A percentile compares a stretch with the other conserved stretches of the same genome.
phyloP scores from a whole-genome alignment of 2,113 vertebrate genomes.

The Romanogobio albipinnatus region DNA sequence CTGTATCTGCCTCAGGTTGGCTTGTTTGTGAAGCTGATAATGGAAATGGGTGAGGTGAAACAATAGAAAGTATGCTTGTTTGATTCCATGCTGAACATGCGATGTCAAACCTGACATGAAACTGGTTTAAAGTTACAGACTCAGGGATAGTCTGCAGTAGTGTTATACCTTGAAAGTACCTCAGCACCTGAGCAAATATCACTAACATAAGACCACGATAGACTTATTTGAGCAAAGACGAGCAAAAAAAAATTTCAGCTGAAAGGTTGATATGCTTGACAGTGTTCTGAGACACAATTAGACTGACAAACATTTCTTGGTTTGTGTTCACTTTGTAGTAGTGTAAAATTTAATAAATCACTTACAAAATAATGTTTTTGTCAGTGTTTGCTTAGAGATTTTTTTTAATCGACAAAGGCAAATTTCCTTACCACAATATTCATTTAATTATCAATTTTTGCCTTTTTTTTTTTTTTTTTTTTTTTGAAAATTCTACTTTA shows the following conservation, averaged over 20 bases:
- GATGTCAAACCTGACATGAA: neutral
- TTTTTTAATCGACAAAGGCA: too few relatives aligned
- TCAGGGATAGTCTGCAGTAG: neutral
- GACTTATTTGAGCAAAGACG: neutral
- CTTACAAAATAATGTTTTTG: too few relatives aligned
- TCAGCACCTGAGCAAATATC: neutral
- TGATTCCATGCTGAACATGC: neutral
- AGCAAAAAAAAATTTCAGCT: too few relatives aligned
- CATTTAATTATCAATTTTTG: too few relatives aligned
- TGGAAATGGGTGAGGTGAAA: neutral
- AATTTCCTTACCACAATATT: too few relatives aligned
- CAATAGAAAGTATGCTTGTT: neutral
- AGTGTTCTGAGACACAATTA: neutral
- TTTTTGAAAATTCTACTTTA: too few relatives aligned
- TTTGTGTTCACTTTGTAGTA: too few relatives aligned
- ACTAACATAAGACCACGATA: neutral
- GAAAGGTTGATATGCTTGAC: neutral
- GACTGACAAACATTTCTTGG: too few relatives aligned
- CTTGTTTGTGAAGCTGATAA: neutral
- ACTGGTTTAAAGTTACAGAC: neutral
- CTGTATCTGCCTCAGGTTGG: neutral
- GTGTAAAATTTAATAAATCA: too few relatives aligned
- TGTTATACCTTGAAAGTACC: neutral
- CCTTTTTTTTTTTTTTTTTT: too few relatives aligned
- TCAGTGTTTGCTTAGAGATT: too few relatives aligned